These are phyloP conservation scores for Caenorhabditis inopinata DNA, from an alignment of 1,140 invertebrate species.

Conservation along the genomic window DNA sequence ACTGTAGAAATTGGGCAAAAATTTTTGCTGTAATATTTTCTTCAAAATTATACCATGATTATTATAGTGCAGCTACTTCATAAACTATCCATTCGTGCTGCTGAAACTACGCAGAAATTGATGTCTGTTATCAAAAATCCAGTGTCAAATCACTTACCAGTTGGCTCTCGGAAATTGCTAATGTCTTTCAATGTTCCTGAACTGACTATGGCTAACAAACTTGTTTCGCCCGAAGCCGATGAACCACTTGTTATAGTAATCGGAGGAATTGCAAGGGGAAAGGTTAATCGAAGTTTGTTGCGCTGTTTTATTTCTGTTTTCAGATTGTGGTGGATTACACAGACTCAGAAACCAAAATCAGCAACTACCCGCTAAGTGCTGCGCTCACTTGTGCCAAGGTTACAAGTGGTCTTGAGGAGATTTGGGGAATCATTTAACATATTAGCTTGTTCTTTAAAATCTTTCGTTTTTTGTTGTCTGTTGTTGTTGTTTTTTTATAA, in stretches of 20 bases:
- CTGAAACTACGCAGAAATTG: slow-evolving; percentile 83
- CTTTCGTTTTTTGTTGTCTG: slow-evolving; percentile 25
- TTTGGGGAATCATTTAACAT: slow-evolving; percentile 76
- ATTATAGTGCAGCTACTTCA: slow-evolving; percentile 90
- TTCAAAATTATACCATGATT: no score
- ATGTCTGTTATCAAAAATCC: slow-evolving; percentile 90
- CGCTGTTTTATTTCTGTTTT: slow-evolving; percentile 35
- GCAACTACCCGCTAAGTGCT: slow-evolving; percentile 91
- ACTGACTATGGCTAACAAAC: slow-evolving; percentile 21
- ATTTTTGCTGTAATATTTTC: no score
- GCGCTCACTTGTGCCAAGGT: slow-evolving; percentile 93
- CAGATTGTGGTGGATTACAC: slow-evolving; percentile 83
- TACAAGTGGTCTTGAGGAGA: slow-evolving; percentile 94
- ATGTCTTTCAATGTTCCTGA: slow-evolving; percentile 85
- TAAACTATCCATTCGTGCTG: slow-evolving; percentile 86
- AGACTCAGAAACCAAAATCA: slow-evolving; percentile 86
- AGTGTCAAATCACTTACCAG: slow-evolving; percentile 88
- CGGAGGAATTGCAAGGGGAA: slow-evolving; percentile 95
- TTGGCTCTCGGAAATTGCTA: slow-evolving; percentile 84
- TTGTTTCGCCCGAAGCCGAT: slow-evolving; percentile 40
- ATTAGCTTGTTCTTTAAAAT: neutral
- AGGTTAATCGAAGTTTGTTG: slow-evolving; percentile 69
- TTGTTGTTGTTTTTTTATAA: slow-evolving; percentile 7
- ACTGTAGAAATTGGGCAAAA: no score
- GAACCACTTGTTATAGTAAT: slow-evolving; percentile 76